Conservation (phyloP, 1,140 invertebrate genomes). For the Hestina assimilis region DNA sequence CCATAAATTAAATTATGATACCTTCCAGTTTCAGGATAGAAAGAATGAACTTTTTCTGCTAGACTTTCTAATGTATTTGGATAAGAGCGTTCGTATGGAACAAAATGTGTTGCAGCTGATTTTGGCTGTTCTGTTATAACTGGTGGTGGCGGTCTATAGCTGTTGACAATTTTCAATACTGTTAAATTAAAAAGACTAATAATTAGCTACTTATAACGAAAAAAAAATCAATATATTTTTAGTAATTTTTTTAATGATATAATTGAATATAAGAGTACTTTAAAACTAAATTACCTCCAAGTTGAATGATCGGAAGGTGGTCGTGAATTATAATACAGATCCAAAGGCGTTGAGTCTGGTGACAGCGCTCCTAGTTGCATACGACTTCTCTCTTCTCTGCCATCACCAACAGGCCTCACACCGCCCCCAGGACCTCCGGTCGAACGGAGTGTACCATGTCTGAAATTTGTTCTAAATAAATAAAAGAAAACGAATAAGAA, state of each 20-base stretch:
- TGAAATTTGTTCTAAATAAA: slow-evolving; percentile 21
- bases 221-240: neutral
- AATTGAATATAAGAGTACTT: neutral
- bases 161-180: slow-evolving; percentile 39
- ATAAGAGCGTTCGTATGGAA: slow-evolving; percentile 88
- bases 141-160: slow-evolving; percentile 84
- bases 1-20: slow-evolving; percentile 20
- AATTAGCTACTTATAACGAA: too few species aligned
- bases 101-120: slow-evolving; percentile 87
- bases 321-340: slow-evolving; percentile 90
- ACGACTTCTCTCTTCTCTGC: slow-evolving; percentile 86
- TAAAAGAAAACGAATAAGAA: too few species aligned
- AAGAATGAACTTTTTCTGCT: slow-evolving; percentile 93
- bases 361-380: slow-evolving; percentile 83
- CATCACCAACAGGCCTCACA: slow-evolving; percentile 80
- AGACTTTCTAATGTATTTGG: slow-evolving; percentile 94
- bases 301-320: slow-evolving; percentile 78
- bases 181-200: too few species aligned
- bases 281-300: slow-evolving; percentile 60
- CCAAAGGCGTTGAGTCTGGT: slow-evolving; percentile 84
- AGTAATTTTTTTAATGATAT: neutral
- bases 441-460: slow-evolving; percentile 69
- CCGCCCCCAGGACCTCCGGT: slow-evolving; percentile 46
- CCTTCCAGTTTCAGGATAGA: slow-evolving; percentile 83
- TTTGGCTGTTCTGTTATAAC: slow-evolving; percentile 95